Evolutionary conservation across 2,888 invertebrate genomes (phyloP).

Genomic region (Perizoma affinitatum): DNA sequence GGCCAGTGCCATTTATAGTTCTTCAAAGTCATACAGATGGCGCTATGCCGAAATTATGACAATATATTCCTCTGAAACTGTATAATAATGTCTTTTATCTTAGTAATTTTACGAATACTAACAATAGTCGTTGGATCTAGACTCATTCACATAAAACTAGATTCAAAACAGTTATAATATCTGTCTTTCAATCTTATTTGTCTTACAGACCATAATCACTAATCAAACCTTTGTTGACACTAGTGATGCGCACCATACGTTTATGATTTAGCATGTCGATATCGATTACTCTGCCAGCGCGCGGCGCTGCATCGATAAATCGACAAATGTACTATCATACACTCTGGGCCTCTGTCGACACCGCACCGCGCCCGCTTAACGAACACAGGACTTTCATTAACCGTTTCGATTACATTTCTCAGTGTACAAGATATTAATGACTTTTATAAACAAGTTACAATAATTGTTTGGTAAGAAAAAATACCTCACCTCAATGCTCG

Average conservation of each 20-base stretch:
- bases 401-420: slow-evolving; percentile 63
- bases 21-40: too few species aligned
- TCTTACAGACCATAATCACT: too few species aligned
- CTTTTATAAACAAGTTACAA: slow-evolving; percentile 66
- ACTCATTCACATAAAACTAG: too few species aligned
- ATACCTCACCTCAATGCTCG: slow-evolving; percentile 43
- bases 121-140: too few species aligned
- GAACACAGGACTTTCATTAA: slow-evolving; percentile 67
- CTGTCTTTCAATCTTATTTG: too few species aligned
- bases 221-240: slow-evolving; percentile 15
- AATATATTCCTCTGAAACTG: too few species aligned
- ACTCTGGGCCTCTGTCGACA: slow-evolving; percentile 46
- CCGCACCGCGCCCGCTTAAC: slow-evolving; percentile 56
- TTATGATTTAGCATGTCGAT: slow-evolving; percentile 59
- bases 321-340: slow-evolving; percentile 21
- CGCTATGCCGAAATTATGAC: too few species aligned
- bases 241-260: slow-evolving; percentile 54
- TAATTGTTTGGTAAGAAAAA: slow-evolving; percentile 55
- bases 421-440: slow-evolving; percentile 65
- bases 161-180: too few species aligned
- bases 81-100: too few species aligned
- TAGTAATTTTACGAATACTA: too few species aligned
- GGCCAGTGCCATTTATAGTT: too few species aligned
- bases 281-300: slow-evolving; percentile 65
- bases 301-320: slow-evolving; percentile 64